Percentiles rank a stretch among this genome's conserved stretches.
These are phyloP conservation scores for Pogonocichla stellata DNA, from an alignment of 2,113 vertebrate species.

Conservation along the genomic window DNA sequence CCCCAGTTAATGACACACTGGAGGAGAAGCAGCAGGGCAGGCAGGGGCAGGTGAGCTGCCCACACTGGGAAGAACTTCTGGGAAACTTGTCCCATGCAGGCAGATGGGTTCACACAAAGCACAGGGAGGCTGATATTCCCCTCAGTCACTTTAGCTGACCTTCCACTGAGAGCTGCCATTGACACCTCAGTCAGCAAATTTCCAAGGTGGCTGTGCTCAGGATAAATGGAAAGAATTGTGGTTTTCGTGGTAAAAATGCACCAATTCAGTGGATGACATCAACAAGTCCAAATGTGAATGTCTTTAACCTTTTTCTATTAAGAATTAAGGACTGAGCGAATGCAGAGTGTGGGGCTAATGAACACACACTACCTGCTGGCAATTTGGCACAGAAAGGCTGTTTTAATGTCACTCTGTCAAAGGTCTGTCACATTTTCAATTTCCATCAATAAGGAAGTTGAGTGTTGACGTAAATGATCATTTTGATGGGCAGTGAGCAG, in stretches of 20 bases:
- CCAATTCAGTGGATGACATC: neutral
- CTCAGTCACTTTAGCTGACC: neutral
- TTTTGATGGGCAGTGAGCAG: neutral
- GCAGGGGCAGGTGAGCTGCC: neutral
- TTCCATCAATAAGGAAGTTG: neutral
- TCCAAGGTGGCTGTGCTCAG: neutral
- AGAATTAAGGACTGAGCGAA: neutral
- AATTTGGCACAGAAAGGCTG: neutral
- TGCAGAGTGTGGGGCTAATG: neutral
- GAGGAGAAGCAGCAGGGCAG: neutral
- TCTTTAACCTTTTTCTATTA: constrained; percentile 39
- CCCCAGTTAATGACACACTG: neutral
- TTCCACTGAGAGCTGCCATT: neutral
- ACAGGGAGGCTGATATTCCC: neutral
- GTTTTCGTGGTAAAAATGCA: neutral
- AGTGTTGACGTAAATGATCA: neutral
- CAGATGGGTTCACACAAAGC: neutral
- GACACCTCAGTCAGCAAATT: neutral
- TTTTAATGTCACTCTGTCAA: neutral
- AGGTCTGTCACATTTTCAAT: neutral
- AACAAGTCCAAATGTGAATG: neutral
- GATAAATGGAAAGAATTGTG: neutral
- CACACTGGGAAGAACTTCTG: neutral
- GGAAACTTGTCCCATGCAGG: neutral
- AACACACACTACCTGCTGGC: neutral